A percentile compares a stretch with the other conserved stretches of the same genome.
Conservation (phyloP, 2,797 vertebrate species). For the Cynodonichthys magdalenae region DNA sequence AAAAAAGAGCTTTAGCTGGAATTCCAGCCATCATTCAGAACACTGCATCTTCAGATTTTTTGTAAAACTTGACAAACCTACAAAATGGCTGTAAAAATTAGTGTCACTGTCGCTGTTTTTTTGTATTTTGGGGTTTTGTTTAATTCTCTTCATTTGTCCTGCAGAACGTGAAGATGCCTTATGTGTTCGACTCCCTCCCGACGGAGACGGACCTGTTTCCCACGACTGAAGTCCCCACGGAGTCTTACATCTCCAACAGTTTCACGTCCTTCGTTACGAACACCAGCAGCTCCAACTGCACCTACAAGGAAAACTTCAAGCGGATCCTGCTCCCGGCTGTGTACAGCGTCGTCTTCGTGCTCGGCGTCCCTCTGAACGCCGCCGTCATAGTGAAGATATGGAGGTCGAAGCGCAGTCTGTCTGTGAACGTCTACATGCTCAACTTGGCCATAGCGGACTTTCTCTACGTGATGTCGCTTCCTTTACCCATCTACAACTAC, state of each 20-base stretch:
- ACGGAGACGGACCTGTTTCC: slow-evolving; percentile 39
- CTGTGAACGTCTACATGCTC: slow-evolving; percentile 90
- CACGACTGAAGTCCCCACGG: slow-evolving; percentile 15
- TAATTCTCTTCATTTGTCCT: not conserved
- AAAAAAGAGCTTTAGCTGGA: too few relatives aligned
- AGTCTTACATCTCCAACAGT: not conserved
- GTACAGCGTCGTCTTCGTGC: slow-evolving; percentile 86
- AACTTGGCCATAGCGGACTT: slow-evolving; percentile 92
- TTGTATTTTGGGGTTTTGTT: too few relatives aligned
- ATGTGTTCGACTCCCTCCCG: slow-evolving; percentile 33
- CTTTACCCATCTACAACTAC: slow-evolving; percentile 96
- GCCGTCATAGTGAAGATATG: slow-evolving; percentile 90
- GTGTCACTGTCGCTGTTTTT: too few relatives aligned
- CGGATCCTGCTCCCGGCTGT: slow-evolving; percentile 88
- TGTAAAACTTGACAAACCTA: too few relatives aligned
- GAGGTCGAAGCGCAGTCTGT: slow-evolving; percentile 80
- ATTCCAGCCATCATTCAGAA: too few relatives aligned
- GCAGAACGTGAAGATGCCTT: slow-evolving; percentile 70
- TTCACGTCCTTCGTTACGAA: slow-evolving; percentile 1
- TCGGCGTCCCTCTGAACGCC: slow-evolving; percentile 88
- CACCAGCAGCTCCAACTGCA: slow-evolving; percentile 76
- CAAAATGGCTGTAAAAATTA: too few relatives aligned
- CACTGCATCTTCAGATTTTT: too few relatives aligned
- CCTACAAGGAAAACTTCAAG: slow-evolving; percentile 94
- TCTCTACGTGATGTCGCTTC: slow-evolving; percentile 93